Evolutionary conservation across 1,140 invertebrate genomes (phyloP), one percentile per base, ranked within the genome.

Genomic region (Mactra quadrangularis): DNA sequence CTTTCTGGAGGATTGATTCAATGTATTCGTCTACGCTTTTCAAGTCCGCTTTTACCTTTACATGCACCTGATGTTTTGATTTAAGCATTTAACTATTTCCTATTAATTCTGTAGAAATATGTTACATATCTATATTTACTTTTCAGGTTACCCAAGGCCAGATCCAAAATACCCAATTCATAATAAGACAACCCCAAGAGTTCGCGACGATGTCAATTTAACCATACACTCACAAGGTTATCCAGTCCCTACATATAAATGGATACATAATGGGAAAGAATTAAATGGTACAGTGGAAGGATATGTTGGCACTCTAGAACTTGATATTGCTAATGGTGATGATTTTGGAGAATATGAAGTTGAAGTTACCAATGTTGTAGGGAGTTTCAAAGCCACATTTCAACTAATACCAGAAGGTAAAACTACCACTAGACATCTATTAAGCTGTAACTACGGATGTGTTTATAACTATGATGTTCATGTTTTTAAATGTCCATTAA

Each of bases 331-430:
- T 0, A 35, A 22, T 4, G 35, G 38, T 35, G 19, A 45, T 0
- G 31, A 66, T 17, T 66, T 45, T 35, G 62, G 62, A 25, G 1
- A n/a, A 17, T 66, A 45, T 27, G 22, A 13, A 9, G 17, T 66
- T 0, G 45, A 66, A 6, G 25, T 66, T 4, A 3, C 62, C 19
- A 66, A 66, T 15, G 17, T 11, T 25, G 35, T 11, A 1, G 62
- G 62, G 1, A 9, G 17, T 11, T 45, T n/a, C 22, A 25, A 11
- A 7, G 0, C 15, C 11, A n/a, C 17, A 2, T 66, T 22, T 25
- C 1, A 66, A n/a, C 1, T 66, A 1, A 7, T 66, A n/a, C 33
- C 62, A 41, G 35, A 66, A 17, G 62, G 62, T 66, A 45, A 66
- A 13, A 27, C 13, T 11, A 9, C 45, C 45, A 11, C 45, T n/a